Percentiles rank a stretch among this genome's conserved stretches.
These are phyloP conservation scores for Epirrhoe tristata DNA, from an alignment of 2,888 invertebrate species.

Conservation along the genomic window DNA sequence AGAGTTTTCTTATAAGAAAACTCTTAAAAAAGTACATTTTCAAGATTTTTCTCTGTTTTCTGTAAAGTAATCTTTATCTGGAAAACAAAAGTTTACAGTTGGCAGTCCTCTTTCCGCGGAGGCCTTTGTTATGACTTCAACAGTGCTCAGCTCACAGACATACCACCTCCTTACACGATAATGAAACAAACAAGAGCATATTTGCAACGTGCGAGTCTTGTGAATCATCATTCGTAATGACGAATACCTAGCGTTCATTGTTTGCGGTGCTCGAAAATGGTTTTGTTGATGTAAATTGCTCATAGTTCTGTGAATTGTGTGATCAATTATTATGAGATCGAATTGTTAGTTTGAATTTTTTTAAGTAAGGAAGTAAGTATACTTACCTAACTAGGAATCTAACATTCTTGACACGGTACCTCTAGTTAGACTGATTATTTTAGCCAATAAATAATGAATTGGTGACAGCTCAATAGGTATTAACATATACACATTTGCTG, in stretches of 20 bases:
- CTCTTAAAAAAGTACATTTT: too few relatives aligned
- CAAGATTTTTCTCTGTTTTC: too few relatives aligned
- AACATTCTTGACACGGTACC: too few relatives aligned
- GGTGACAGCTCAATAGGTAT: too few relatives aligned
- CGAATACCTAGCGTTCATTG: slow-evolving; percentile 47
- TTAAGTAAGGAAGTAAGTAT: too few relatives aligned
- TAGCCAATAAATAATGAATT: too few relatives aligned
- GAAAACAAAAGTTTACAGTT: neutral
- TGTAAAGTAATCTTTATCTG: too few relatives aligned
- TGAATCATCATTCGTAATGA: slow-evolving; percentile 51
- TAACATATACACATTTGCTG: too few relatives aligned
- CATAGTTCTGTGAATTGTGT: slow-evolving; percentile 31
- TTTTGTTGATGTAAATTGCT: slow-evolving; percentile 35
- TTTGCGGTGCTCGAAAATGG: slow-evolving; percentile 45
- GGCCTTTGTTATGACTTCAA: slow-evolving; percentile 9
- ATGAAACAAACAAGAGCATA: slow-evolving; percentile 43
- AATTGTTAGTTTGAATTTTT: too few relatives aligned
- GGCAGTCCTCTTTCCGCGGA: slow-evolving; percentile 2
- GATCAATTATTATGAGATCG: neutral
- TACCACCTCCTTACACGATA: slow-evolving; percentile 33
- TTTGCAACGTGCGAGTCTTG: slow-evolving; percentile 37
- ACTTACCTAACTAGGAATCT: too few relatives aligned
- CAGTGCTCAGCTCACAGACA: slow-evolving; percentile 9
- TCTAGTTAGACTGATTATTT: too few relatives aligned
- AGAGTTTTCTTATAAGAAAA: too few relatives aligned